phyloP scores from a whole-genome alignment of 2,113 vertebrate species.

The Takifugu bimaculatus region DNA sequence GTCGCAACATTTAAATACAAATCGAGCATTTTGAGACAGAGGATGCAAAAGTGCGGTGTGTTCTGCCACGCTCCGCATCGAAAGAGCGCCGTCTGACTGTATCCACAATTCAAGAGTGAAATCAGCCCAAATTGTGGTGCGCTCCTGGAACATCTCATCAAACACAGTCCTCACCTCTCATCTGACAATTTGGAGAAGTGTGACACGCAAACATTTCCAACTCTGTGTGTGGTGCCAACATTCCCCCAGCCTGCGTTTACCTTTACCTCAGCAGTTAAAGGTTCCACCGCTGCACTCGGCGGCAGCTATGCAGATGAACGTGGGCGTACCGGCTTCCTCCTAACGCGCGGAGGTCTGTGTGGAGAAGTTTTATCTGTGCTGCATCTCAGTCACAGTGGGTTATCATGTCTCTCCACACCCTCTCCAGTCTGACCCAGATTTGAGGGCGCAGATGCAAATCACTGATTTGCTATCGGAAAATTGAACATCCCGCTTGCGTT shows the following conservation, averaged over 20 bases:
- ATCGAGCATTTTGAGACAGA: conserved; percentile 4
- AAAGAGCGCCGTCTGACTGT: background rate
- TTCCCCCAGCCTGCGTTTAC: conserved; percentile 6
- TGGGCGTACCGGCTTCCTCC: conserved; percentile 37
- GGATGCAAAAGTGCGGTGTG: background rate
- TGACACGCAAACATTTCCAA: conserved; percentile 14
- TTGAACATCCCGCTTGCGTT: conserved; percentile 37
- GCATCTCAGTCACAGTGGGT: conserved; percentile 61
- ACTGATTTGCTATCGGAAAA: conserved; percentile 49
- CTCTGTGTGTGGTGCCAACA: background rate
- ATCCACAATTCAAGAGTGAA: background rate
- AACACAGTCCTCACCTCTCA: conserved; percentile 5
- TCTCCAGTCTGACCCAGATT: conserved; percentile 62
- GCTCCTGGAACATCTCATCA: conserved; percentile 7
- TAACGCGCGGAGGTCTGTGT: conserved; percentile 36
- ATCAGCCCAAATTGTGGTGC: background rate
- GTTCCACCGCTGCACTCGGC: conserved; percentile 4
- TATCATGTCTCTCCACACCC: conserved; percentile 47
- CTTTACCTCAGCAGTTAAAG: conserved; percentile 13
- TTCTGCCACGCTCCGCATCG: background rate
- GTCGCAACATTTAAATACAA: conserved; percentile 2
- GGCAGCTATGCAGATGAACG: conserved; percentile 39
- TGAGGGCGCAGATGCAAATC: conserved; percentile 52
- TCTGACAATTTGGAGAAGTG: conserved; percentile 15
- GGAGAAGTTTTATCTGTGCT: conserved; percentile 56